phyloP scores from a whole-genome alignment of 35 echinoderm and acorn worm genomes.

The Ophiothrix spiculata region DNA sequence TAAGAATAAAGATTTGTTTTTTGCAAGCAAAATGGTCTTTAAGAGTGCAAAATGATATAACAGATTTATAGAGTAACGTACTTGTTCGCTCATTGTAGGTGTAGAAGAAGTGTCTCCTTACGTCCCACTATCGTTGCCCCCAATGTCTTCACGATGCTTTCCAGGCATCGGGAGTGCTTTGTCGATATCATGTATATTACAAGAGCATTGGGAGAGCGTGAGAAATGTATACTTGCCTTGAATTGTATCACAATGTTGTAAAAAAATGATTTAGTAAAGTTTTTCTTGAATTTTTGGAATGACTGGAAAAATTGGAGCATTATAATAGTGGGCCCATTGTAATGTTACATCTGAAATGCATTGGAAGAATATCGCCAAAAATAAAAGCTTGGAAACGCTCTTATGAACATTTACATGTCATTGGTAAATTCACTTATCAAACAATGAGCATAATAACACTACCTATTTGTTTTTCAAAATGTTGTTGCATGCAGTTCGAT shows the following conservation, averaged over 20 bases:
- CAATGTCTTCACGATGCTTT: no score
- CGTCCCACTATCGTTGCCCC: not conserved
- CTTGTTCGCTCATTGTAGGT: not conserved
- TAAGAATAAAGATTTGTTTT: no score
- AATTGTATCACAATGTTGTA: no score
- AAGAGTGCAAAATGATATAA: not conserved
- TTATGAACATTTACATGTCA: not conserved
- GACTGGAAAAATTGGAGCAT: not conserved
- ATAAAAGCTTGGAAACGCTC: not conserved
- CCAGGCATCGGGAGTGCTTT: no score
- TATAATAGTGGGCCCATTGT: not conserved
- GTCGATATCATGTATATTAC: no score
- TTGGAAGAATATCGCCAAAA: not conserved
- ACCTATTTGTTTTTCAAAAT: not conserved
- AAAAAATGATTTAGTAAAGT: no score
- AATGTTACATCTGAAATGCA: not conserved
- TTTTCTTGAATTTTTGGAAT: no score
- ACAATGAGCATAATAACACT: not conserved
- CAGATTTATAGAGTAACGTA: no score
- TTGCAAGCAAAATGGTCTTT: not conserved
- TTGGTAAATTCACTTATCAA: not conserved
- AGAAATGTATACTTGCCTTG: no score
- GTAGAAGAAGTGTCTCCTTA: not conserved
- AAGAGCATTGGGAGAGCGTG: no score
- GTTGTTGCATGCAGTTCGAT: not conserved